phyloP scores from a whole-genome alignment of 2,113 vertebrate genomes.

The Rhinogobius similis region DNA sequence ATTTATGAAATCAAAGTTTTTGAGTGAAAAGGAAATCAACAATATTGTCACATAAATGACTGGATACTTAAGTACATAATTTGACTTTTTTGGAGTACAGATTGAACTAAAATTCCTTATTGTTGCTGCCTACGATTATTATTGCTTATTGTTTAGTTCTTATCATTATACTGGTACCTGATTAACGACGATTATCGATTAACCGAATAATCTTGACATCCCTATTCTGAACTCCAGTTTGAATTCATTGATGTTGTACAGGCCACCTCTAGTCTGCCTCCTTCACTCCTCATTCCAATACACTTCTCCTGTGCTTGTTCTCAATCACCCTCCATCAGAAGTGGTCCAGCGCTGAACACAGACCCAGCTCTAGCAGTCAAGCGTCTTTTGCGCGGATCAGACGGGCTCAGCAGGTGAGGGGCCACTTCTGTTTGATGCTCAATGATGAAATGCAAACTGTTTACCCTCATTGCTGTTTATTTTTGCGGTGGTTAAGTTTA shows the following conservation, averaged over 20 bases:
- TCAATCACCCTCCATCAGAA: background rate
- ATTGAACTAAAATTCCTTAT: too few relatives aligned
- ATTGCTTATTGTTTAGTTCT: too few relatives aligned
- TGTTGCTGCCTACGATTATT: too few relatives aligned
- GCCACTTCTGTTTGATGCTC: background rate
- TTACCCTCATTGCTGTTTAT: constrained; percentile 10
- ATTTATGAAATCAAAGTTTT: too few relatives aligned
- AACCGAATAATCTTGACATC: too few relatives aligned
- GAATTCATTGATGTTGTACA: background rate
- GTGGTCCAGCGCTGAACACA: background rate
- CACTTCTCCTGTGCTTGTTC: background rate
- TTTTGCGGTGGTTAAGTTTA: constrained; percentile 17
- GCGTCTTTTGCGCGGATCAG: background rate
- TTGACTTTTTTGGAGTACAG: too few relatives aligned
- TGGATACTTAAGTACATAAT: too few relatives aligned
- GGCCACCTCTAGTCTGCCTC: background rate
- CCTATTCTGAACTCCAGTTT: too few relatives aligned
- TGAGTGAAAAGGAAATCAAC: too few relatives aligned
- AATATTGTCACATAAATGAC: too few relatives aligned
- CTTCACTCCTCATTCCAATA: background rate
- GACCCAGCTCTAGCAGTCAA: background rate
- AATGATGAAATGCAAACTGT: constrained; percentile 1
- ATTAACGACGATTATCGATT: too few relatives aligned
- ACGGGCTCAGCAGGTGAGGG: constrained; percentile 15
- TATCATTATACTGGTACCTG: too few relatives aligned